Evolutionary conservation across 2,888 invertebrate genomes (phyloP), one percentile per base, ranked within the genome.

Genomic region (Pilophorus perplexus): DNA sequence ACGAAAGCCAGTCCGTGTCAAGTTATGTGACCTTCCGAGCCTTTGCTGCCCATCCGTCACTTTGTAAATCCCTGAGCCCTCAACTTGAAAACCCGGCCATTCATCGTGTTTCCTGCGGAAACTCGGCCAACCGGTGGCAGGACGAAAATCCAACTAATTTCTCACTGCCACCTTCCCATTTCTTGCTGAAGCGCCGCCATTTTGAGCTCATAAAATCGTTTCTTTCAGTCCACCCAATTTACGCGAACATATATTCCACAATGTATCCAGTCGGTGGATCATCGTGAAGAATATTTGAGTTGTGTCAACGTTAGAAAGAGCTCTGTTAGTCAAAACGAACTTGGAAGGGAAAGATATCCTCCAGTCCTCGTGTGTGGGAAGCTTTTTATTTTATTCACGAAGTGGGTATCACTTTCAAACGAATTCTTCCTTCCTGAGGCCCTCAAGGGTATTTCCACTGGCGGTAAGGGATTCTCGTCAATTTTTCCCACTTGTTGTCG

Each of bases 41-140:
- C n/a, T n/a, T n/a, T n/a, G n/a, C n/a, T n/a, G 14, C 23, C 20
- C 23, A 46, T 46, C 25, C 46, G 46, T 46, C 46, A 46, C 46
- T 8, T n/a, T n/a, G n/a, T n/a, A 46, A 46, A 46, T 46, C 46
- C 46, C 46, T n/a, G 23, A 22, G n/a, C 22, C 23, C 46, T 46
- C 46, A 46, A 14, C 46, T 46, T 46, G 46, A 46, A 46, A 46
- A 46, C 46, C 46, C 12, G 12, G 46, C 46, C 46, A 46, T 46
- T 46, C 46, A 46, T 46, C 46, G 46, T 46, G 46, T 46, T 46
- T 46, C 23, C 10, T 23, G 2, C 20, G 23, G 10, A 3, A 14
- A 3, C n/a, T 40, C 42, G 18, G 18, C 20, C 42, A 3, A 8
- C 20, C 42, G n/a, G 42, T 42, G 8, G 42, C 42, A 4, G 42